Evolutionary conservation across 2,797 vertebrate species (phyloP).

Genomic region (Crenichthys baileyi): DNA sequence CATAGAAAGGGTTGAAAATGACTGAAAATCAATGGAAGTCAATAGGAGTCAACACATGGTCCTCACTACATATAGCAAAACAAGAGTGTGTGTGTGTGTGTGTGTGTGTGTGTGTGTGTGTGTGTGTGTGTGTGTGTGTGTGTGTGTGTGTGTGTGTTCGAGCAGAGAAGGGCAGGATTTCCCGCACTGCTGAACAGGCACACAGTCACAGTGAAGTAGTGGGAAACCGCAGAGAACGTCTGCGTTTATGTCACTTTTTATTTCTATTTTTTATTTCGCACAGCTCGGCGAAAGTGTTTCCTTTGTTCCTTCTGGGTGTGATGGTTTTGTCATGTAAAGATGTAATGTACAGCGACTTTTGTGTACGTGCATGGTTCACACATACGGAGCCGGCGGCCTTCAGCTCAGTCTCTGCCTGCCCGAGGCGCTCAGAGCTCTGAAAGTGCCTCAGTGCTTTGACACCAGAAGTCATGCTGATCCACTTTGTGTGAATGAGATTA

Average conservation of each 20-base stretch:
- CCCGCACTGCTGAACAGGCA: conserved; percentile 25
- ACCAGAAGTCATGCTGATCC: conserved; percentile 44
- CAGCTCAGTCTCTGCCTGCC: conserved; percentile 15
- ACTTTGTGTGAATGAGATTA: conserved; percentile 53
- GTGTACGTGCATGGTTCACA: not conserved
- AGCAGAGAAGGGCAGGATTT: conserved; percentile 36
- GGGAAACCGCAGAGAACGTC: conserved; percentile 25
- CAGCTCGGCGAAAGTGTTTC: conserved; percentile 10
- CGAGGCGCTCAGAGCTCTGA: conserved; percentile 10
- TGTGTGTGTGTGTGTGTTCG: conserved; percentile 20
- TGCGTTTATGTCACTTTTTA: conserved; percentile 33
- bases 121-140: not conserved
- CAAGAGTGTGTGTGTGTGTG: no score
- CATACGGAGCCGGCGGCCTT: conserved; percentile 9
- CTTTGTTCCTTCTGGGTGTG: conserved; percentile 3
- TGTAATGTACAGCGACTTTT: conserved; percentile 19
- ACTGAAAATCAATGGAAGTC: no score
- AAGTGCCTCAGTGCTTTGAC: conserved; percentile 23
- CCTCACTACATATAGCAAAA: no score
- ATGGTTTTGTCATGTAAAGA: conserved; percentile 32
- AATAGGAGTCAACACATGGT: no score
- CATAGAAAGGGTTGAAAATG: no score
- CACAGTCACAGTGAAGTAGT: conserved; percentile 11
- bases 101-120: no score
- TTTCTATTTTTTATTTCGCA: not conserved